Conservation (phyloP, 2,113 vertebrate species). For the Tragulus kanchil region DNA sequence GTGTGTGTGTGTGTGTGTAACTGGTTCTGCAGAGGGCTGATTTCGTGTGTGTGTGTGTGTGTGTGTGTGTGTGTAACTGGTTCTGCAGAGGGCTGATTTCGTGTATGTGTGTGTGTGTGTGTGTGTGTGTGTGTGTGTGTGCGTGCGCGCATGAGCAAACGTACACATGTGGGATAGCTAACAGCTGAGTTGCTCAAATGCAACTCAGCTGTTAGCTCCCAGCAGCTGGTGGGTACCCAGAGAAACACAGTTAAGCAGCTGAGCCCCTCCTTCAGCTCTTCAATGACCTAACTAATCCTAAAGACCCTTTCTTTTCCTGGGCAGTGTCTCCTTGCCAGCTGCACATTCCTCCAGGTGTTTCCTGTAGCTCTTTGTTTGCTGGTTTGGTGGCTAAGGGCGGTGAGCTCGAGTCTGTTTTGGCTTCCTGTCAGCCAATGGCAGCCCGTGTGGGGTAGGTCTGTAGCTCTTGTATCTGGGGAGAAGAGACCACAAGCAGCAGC, state of each 20-base stretch:
- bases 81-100: no score
- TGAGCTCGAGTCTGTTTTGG: background rate
- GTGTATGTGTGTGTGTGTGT: no score
- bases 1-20: background rate
- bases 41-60: no score
- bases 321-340: constrained; percentile 17
- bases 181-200: no score
- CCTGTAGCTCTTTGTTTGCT: constrained; percentile 78
- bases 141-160: no score
- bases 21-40: no score
- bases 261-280: constrained; percentile 30
- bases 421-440: constrained; percentile 76
- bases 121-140: background rate
- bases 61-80: no score
- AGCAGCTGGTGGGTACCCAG: constrained; percentile 74
- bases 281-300: background rate
- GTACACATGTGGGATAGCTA: no score
- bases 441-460: background rate
- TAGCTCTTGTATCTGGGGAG: constrained; percentile 81
- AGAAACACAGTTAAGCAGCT: background rate
- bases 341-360: constrained; percentile 85
- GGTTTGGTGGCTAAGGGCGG: background rate
- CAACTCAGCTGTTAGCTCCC: constrained; percentile 45
- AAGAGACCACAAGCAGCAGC: constrained; percentile 58
- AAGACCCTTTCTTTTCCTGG: constrained; percentile 58